A percentile compares a stretch with the other conserved stretches of the same genome.
Conservation (phyloP, 64 coral and sea anemone genomes). For the Montipora cactus region DNA sequence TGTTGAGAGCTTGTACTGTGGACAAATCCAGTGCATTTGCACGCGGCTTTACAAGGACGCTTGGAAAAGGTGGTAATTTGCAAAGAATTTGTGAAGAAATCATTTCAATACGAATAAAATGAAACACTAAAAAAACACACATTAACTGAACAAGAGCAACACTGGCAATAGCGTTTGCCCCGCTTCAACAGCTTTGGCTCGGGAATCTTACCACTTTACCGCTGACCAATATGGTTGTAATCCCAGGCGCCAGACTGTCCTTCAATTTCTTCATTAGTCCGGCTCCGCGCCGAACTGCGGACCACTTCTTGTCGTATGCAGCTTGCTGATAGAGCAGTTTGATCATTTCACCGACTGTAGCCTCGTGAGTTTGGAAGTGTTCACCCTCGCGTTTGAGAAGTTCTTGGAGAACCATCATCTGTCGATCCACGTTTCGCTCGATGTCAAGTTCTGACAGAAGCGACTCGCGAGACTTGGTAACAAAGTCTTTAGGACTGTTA, state of each 20-base stretch:
- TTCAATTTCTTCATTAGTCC: conserved; percentile 88
- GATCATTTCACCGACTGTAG: conserved; percentile 72
- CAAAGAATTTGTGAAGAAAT: too few species aligned
- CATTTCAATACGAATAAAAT: too few species aligned
- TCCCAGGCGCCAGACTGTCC: conserved; percentile 92
- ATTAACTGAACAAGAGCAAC: too few species aligned
- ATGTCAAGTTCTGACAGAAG: conserved; percentile 28
- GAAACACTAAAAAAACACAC: too few species aligned
- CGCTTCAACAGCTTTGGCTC: background rate
- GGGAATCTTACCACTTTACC: conserved; percentile 90
- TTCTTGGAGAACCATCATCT: conserved; percentile 75
- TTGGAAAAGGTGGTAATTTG: too few species aligned
- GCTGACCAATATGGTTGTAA: conserved; percentile 91
- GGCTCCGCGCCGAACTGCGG: conserved; percentile 87
- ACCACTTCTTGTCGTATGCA: conserved; percentile 93
- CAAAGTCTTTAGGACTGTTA: conserved; percentile 32
- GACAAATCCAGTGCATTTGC: too few species aligned
- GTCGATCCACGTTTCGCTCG: conserved; percentile 19
- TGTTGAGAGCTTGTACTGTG: too few species aligned
- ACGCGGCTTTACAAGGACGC: too few species aligned
- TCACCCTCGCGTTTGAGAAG: conserved; percentile 83
- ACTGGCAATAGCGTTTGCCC: too few species aligned
- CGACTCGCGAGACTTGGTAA: conserved; percentile 64
- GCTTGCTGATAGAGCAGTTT: conserved; percentile 77
- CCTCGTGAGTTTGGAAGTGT: conserved; percentile 30